Percentiles rank a stretch among this genome's conserved stretches.
These are phyloP conservation scores for Scaptomyza hsui DNA, from an alignment of 1,140 invertebrate species.

Conservation along the genomic window DNA sequence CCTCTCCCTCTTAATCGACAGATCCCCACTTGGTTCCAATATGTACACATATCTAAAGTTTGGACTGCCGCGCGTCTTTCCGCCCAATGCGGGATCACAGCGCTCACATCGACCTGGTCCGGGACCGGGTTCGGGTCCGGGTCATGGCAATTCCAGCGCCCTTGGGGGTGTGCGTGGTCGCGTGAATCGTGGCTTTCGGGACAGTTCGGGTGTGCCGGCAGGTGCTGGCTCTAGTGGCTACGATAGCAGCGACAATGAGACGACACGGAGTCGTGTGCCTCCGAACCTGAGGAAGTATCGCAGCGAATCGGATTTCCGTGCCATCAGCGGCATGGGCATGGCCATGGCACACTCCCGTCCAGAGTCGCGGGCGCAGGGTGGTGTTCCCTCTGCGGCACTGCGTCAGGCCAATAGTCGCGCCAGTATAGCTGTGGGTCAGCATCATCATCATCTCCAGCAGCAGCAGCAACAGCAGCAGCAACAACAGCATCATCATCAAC, in stretches of 20 bases:
- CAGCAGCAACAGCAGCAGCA: slow-evolving; percentile 43
- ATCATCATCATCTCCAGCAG: slow-evolving; percentile 59
- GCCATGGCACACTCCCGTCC: slow-evolving; percentile 77
- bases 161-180: slow-evolving; percentile 81
- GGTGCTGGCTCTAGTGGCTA: slow-evolving; percentile 90
- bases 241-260: slow-evolving; percentile 91
- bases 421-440: slow-evolving; percentile 78
- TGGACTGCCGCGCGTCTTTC: slow-evolving; percentile 94
- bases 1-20: slow-evolving; percentile 58
- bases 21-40: slow-evolving; percentile 92
- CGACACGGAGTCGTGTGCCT: slow-evolving; percentile 85
- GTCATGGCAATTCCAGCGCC: slow-evolving; percentile 72
- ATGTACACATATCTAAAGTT: slow-evolving; percentile 97
- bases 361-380: slow-evolving; percentile 70
- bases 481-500: slow-evolving; percentile 29
- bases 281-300: slow-evolving; percentile 88
- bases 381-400: slow-evolving; percentile 68
- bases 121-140: slow-evolving; percentile 73
- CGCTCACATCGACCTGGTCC: slow-evolving; percentile 85
- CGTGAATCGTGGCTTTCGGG: slow-evolving; percentile 79
- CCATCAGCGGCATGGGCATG: slow-evolving; percentile 82
- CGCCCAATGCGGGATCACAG: slow-evolving; percentile 89
- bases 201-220: slow-evolving; percentile 68
- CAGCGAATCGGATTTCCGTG: slow-evolving; percentile 93
- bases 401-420: slow-evolving; percentile 82